These are phyloP conservation scores for Atherix ibis DNA, from an alignment of 2,888 invertebrate genomes.

Conservation along the genomic window DNA sequence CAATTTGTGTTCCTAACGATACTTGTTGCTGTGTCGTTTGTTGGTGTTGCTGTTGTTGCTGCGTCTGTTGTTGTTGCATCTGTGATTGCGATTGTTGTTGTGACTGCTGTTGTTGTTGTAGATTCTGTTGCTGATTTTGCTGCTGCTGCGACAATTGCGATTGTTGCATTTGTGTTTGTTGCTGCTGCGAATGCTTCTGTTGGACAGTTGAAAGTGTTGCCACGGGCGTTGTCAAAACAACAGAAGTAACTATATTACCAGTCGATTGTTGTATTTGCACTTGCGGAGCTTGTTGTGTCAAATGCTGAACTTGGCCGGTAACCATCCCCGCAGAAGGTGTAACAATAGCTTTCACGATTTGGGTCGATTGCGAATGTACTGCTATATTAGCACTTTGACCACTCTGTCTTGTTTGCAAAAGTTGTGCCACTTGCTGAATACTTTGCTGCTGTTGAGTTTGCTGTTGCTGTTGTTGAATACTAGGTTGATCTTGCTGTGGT, in stretches of 20 bases:
- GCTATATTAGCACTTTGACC: slow-evolving; percentile 12
- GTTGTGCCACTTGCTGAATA: slow-evolving; percentile 19
- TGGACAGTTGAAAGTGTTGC: slow-evolving; percentile 23
- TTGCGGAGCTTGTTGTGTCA: slow-evolving; percentile 21
- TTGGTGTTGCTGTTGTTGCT: slow-evolving; percentile 3
- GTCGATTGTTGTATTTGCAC: slow-evolving; percentile 21
- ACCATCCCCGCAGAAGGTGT: slow-evolving; percentile 19
- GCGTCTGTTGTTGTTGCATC: slow-evolving; percentile 22
- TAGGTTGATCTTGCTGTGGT: slow-evolving; percentile 12
- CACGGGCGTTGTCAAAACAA: slow-evolving; percentile 30
- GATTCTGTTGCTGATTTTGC: too few species aligned
- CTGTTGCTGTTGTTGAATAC: slow-evolving; percentile 9
- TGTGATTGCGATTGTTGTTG: slow-evolving; percentile 17
- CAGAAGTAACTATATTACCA: slow-evolving; percentile 21
- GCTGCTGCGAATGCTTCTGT: slow-evolving; percentile 7
- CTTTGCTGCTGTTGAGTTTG: too few species aligned
- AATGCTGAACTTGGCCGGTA: slow-evolving; percentile 35
- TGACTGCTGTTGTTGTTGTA: too few species aligned
- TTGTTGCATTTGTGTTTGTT: not conserved
- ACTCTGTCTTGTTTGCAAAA: slow-evolving; percentile 19
- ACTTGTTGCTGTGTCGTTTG: slow-evolving; percentile 19
- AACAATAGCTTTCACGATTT: slow-evolving; percentile 31
- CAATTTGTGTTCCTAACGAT: slow-evolving; percentile 21
- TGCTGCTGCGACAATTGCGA: not conserved
- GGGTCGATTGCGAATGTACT: slow-evolving; percentile 25